Evolutionary conservation across 2,113 vertebrate genomes (phyloP).

Genomic region (Gambusia holbrooki): DNA sequence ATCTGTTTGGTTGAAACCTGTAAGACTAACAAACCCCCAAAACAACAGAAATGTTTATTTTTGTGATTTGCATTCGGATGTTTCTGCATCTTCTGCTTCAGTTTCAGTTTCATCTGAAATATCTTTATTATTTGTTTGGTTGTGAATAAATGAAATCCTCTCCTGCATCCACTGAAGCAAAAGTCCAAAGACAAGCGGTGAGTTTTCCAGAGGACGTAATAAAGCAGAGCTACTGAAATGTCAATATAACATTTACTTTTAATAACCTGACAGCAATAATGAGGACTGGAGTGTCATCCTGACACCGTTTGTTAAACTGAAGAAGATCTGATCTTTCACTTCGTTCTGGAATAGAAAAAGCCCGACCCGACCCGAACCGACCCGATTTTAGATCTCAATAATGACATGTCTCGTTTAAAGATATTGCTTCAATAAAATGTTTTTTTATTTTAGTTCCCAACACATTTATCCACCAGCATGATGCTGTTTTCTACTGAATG

Average conservation of each 20-base stretch:
- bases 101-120: background rate
- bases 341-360: constrained; percentile 15
- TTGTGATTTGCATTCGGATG: background rate
- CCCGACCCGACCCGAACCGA: background rate
- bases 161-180: background rate
- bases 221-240: constrained; percentile 55
- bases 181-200: constrained; percentile 1
- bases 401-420: background rate
- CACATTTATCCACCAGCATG: background rate
- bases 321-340: background rate
- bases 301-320: constrained; percentile 19
- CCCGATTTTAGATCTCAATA: background rate
- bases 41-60: background rate
- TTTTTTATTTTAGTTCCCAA: background rate
- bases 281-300: constrained; percentile 23
- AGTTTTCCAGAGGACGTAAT: constrained; percentile 44
- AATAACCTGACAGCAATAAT: constrained; percentile 62
- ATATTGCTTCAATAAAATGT: background rate
- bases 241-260: constrained; percentile 71
- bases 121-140: background rate
- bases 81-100: background rate
- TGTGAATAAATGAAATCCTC: background rate
- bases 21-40: background rate
- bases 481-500: too few relatives aligned
- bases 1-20: too few relatives aligned